A percentile compares a stretch with the other conserved stretches of the same genome.
Conservation (phyloP, 92 coral and sea anemone species). For the Phenganax marumi region DNA sequence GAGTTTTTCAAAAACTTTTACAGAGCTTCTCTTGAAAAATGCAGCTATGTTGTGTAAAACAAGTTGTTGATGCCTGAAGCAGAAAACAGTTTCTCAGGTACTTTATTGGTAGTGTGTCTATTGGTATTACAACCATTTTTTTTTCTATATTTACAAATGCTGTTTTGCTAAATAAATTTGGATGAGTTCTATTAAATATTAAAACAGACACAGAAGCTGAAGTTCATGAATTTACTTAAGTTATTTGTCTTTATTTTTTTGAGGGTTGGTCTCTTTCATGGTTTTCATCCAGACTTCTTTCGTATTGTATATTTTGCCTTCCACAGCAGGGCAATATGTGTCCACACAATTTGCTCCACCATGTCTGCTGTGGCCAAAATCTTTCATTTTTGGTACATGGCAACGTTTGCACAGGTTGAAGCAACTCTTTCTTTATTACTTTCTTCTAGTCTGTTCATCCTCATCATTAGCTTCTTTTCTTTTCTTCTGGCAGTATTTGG, state of each 20-base stretch:
- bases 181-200: too few relatives aligned
- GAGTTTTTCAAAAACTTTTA: too few relatives aligned
- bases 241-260: not conserved
- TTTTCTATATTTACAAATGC: too few relatives aligned
- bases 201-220: too few relatives aligned
- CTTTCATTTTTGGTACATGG: conserved; percentile 29
- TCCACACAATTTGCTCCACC: not conserved
- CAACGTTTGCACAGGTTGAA: conserved; percentile 45
- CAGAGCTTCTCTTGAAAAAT: too few relatives aligned
- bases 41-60: too few relatives aligned
- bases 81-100: too few relatives aligned
- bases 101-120: too few relatives aligned
- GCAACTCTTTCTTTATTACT: conserved; percentile 7
- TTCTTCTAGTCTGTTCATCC: not conserved
- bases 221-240: too few relatives aligned
- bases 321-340: conserved; percentile 42
- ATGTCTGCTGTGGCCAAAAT: conserved; percentile 38
- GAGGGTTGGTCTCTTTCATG: conserved; percentile 11
- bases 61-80: too few relatives aligned
- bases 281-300: conserved; percentile 31
- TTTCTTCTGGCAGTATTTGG: conserved; percentile 25
- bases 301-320: conserved; percentile 17
- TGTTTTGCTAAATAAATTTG: too few relatives aligned
- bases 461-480: conserved; percentile 11
- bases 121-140: too few relatives aligned